Conservation (phyloP, 2,113 vertebrate species). For the Kryptolebias marmoratus region DNA sequence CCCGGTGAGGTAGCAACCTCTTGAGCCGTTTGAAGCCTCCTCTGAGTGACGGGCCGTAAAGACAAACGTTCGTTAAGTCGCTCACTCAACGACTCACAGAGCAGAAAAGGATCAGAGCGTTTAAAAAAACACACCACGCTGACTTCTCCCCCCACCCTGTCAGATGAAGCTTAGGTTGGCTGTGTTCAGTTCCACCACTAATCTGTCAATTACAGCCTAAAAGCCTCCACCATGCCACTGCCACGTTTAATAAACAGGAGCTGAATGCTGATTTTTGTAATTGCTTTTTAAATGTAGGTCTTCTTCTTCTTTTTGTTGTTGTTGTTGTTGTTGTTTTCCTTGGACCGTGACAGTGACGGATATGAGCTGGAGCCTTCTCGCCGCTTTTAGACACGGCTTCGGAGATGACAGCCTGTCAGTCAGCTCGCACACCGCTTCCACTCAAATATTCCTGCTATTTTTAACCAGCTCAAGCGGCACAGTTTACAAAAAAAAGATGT, state of each 20-base stretch:
- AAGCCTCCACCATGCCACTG: conserved; percentile 49
- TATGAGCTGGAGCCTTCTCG: neutral
- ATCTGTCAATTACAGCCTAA: conserved; percentile 66
- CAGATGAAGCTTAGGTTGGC: conserved; percentile 41
- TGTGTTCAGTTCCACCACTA: conserved; percentile 52
- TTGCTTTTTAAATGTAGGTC: conserved; percentile 27
- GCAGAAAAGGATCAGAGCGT: conserved; percentile 24
- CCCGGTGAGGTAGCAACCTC: conserved; percentile 62
- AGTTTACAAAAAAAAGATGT: no score
- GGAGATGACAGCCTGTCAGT: conserved; percentile 5
- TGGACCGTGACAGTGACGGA: conserved; percentile 10
- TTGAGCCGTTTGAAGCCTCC: conserved; percentile 51
- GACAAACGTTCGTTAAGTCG: conserved; percentile 55
- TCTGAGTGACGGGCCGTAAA: conserved; percentile 57
- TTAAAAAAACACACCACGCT: conserved; percentile 2
- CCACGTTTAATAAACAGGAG: conserved; percentile 22
- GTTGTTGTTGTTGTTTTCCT: conserved; percentile 2
- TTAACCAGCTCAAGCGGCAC: no score
- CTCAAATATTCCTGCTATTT: neutral
- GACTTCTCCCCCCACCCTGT: conserved; percentile 21
- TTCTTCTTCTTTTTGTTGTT: conserved; percentile 5
- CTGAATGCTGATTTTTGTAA: conserved; percentile 31
- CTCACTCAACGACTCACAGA: conserved; percentile 36
- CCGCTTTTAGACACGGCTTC: conserved; percentile 6
- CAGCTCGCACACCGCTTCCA: neutral